phyloP scores from a whole-genome alignment of 1,140 invertebrate species.

The Drosophila funebris region DNA sequence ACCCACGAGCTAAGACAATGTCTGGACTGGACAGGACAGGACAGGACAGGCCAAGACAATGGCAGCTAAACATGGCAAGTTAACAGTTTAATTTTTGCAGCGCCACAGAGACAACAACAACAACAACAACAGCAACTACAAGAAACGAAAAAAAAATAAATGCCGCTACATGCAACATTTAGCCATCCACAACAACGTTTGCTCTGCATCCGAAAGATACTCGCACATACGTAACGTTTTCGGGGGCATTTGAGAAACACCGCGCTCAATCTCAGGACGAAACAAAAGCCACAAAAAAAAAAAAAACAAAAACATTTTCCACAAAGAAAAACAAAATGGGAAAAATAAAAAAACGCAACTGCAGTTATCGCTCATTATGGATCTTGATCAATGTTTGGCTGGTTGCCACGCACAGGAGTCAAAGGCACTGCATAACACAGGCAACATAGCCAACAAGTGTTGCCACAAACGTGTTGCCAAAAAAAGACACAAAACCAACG shows the following conservation, averaged over 20 bases:
- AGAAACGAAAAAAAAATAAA: constrained; percentile 40
- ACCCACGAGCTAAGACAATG: constrained; percentile 67
- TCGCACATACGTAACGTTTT: constrained; percentile 49
- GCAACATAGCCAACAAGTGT: constrained; percentile 75
- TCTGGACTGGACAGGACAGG: constrained; percentile 35
- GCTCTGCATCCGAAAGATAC: constrained; percentile 65
- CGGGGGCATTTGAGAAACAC: constrained; percentile 23
- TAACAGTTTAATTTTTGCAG: constrained; percentile 80
- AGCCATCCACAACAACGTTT: constrained; percentile 47
- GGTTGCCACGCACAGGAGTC: constrained; percentile 31
- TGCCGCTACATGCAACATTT: constrained; percentile 62
- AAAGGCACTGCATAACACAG: constrained; percentile 4
- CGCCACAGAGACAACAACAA: constrained; percentile 44
- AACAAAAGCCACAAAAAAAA: constrained; percentile 68
- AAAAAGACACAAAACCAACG: constrained; percentile 33
- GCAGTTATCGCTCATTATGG: constrained; percentile 81
- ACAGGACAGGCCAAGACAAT: constrained; percentile 64
- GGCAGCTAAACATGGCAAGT: constrained; percentile 82
- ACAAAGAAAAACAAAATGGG: background rate
- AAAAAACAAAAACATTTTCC: constrained; percentile 2
- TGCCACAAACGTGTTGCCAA: constrained; percentile 50
- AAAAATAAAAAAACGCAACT: constrained; percentile 53
- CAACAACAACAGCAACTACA: constrained; percentile 13
- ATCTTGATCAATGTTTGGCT: constrained; percentile 65
- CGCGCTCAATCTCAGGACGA: constrained; percentile 76